Conservation (phyloP, 2,888 invertebrate species). For the Eurytoma adleriae region DNA sequence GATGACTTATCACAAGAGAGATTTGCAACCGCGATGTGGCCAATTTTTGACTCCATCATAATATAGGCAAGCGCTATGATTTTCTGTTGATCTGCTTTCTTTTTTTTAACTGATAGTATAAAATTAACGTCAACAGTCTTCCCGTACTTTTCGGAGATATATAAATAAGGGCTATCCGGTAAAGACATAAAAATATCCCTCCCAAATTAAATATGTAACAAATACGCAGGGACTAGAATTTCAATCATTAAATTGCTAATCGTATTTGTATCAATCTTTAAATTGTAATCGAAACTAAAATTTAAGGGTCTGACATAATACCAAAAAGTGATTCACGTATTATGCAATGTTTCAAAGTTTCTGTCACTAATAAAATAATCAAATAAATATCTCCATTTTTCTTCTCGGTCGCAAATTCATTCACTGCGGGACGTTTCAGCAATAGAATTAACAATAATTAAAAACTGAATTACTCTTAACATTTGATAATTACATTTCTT, state of each 20-base stretch:
- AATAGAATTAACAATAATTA: constrained; percentile 15
- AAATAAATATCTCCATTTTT: not conserved
- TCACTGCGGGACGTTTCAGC: not conserved
- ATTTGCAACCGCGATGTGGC: constrained; percentile 39
- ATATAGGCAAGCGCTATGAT: constrained; percentile 29
- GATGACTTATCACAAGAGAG: constrained; percentile 42
- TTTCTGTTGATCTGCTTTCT: not conserved
- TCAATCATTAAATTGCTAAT: constrained; percentile 11
- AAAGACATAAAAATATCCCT: constrained; percentile 17
- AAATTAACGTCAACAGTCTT: constrained; percentile 57
- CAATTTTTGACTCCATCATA: constrained; percentile 27
- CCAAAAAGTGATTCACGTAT: too few species aligned
- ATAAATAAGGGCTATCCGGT: constrained; percentile 26
- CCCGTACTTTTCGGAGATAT: constrained; percentile 14
- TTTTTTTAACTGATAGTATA: constrained; percentile 24
- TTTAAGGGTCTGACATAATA: too few species aligned
- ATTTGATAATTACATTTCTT: constrained; percentile 1
- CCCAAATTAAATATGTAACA: constrained; percentile 40
- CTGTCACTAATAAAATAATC: too few species aligned
- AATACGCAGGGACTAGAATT: constrained; percentile 47
- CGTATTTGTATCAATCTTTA: too few species aligned
- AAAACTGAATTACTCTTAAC: constrained; percentile 7
- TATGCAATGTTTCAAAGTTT: too few species aligned
- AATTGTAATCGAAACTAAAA: constrained; percentile 27
- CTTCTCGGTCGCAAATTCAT: not conserved